A percentile compares a stretch with the other conserved stretches of the same genome.
Conservation (phyloP, 2,888 invertebrate species). For the Sceliomorpha sp. region DNA sequence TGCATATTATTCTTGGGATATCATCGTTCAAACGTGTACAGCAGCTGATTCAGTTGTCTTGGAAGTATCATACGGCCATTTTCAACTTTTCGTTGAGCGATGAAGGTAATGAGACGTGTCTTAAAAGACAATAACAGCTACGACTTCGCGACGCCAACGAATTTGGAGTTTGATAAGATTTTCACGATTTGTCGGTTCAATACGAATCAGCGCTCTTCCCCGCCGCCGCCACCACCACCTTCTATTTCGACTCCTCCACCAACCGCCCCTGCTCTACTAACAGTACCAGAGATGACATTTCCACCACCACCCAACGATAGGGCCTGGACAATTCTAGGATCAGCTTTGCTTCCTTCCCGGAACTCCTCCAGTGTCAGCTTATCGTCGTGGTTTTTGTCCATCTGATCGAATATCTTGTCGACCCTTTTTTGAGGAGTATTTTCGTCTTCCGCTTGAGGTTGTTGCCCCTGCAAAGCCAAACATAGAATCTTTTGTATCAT, state of each 20-base stretch:
- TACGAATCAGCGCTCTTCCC: conserved; percentile 40
- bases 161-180: conserved; percentile 15
- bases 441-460: conserved; percentile 92
- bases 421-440: conserved; percentile 97
- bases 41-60: neutral
- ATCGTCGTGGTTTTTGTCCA: conserved; percentile 99
- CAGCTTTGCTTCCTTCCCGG: conserved; percentile 98
- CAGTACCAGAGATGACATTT: conserved; percentile 21
- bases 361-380: conserved; percentile 97
- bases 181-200: conserved; percentile 13
- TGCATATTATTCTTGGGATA: neutral
- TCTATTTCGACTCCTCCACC: conserved; percentile 14
- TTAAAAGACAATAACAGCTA: conserved; percentile 47
- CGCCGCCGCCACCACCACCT: conserved; percentile 16
- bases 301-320: conserved; percentile 88
- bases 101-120: conserved; percentile 33
- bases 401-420: conserved; percentile 99
- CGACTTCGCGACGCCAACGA: conserved; percentile 32
- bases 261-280: conserved; percentile 15
- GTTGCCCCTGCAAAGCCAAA: conserved; percentile 87
- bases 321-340: conserved; percentile 98
- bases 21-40: conserved; percentile 6
- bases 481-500: no score
- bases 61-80: no score
- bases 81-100: conserved; percentile 46